Evolutionary conservation across 2,797 vertebrate genomes (phyloP), one percentile per base, ranked within the genome.

Genomic region (Kryptolebias ocellatus): DNA sequence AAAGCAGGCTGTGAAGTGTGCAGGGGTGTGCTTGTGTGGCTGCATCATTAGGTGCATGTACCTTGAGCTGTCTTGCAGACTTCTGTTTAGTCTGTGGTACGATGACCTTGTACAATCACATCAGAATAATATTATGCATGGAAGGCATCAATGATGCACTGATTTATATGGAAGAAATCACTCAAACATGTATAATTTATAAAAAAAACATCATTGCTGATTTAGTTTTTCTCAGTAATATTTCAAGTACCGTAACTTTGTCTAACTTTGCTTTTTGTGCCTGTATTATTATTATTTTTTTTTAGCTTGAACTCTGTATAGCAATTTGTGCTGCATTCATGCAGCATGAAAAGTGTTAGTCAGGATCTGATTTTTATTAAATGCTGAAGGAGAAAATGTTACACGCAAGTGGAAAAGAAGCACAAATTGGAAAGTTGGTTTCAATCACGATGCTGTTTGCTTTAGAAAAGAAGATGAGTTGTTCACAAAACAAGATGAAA

Each of bases 171-270:
- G 39, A 49, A 47, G 31, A 14, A 20, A 17, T 64, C 50, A 46
- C 28, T 8, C 10, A 42, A 18, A 46, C 8, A 12, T 72, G 37
- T 77, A 39, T 39, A 39, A 39, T 39, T 39, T 53, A 44, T 50
- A 61, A 70, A 12, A 70, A 12, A 28, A 58, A 50, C 37, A 4
- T 29, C 31, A 6, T 60, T 28, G 18, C 37, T 64, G 9, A 67
- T 59, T 39, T 31, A 16, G 59, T 47, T 27, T 6, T 15, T 28
- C 44, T 61, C 5, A 52, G 24, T 27, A 31, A 31, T 31, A 7
- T 44, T 14, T 39, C 3, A 14, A 37, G 17, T 24, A 24, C 20
- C 20, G 20, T 2, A 10, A 53, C 15, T 31, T 31, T 31, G 31
- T 31, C 31, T 31, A 31, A 55, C 31, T 20, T 5, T 2, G 17